Percentiles rank a stretch among this genome's conserved stretches.
phyloP scores from a whole-genome alignment of 1,140 invertebrate species.

The Paralvinella palmiformis region DNA sequence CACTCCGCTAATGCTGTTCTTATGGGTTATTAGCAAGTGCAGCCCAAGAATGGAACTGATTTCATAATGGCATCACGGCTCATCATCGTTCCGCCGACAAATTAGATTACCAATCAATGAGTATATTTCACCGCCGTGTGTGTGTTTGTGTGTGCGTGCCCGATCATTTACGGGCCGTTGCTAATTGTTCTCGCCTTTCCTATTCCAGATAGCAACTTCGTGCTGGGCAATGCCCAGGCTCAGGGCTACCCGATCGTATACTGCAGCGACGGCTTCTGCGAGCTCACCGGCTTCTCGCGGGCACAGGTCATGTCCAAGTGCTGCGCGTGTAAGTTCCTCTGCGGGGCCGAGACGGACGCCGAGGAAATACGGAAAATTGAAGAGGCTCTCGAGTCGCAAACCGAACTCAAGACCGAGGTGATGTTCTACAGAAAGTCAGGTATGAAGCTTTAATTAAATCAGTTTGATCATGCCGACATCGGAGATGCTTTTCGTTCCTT shows the following conservation, averaged over 20 bases:
- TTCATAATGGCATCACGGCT: too few species aligned
- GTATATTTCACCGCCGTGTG: too few species aligned
- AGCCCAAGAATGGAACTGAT: too few species aligned
- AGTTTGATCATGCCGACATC: too few species aligned
- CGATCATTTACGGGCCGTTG: neutral
- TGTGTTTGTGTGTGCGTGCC: neutral
- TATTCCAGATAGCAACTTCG: conserved; percentile 90
- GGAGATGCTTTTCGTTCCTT: too few species aligned
- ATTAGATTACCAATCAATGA: too few species aligned
- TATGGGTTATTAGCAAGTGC: too few species aligned
- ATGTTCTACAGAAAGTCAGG: conserved; percentile 90
- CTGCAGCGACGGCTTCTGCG: conserved; percentile 96
- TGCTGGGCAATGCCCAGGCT: conserved; percentile 93
- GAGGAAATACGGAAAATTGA: conserved; percentile 84
- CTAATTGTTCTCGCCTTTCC: neutral
- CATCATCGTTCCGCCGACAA: too few species aligned
- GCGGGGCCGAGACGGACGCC: conserved; percentile 81
- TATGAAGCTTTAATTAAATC: conserved; percentile 55
- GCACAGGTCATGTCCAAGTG: conserved; percentile 77
- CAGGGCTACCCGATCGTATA: conserved; percentile 90
- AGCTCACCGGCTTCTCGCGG: conserved; percentile 85
- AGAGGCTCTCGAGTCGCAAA: conserved; percentile 75
- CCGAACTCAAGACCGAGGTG: conserved; percentile 83
- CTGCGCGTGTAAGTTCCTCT: conserved; percentile 92
- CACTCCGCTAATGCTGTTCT: too few species aligned